phyloP scores from a whole-genome alignment of 2,888 invertebrate species.

The Tiliacea citrago region DNA sequence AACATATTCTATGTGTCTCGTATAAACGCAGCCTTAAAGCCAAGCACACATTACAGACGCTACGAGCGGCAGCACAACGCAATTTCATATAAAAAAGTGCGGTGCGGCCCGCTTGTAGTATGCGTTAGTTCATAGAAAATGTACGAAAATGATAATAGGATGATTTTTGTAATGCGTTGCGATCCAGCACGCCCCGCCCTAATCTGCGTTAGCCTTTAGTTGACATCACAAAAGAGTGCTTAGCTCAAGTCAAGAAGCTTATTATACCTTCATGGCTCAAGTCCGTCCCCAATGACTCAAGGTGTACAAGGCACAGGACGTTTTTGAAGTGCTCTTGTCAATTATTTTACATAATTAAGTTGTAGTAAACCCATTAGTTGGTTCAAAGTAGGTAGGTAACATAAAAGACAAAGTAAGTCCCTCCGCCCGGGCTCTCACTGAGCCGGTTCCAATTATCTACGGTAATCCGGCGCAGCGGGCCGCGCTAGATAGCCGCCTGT shows the following conservation, averaged over 20 bases:
- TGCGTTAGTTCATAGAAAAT: not conserved
- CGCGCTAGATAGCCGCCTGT: constrained; percentile 77
- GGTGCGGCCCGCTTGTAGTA: not conserved
- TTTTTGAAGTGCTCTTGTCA: constrained; percentile 49
- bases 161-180: not conserved
- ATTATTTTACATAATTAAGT: constrained; percentile 58
- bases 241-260: constrained; percentile 7
- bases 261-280: too few relatives aligned
- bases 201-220: not conserved
- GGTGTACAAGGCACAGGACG: constrained; percentile 27
- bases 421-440: constrained; percentile 63
- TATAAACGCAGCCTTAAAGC: not conserved
- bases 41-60: not conserved
- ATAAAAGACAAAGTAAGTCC: constrained; percentile 66
- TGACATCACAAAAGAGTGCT: constrained; percentile 26
- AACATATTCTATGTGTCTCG: not conserved
- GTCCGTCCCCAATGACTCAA: constrained; percentile 35
- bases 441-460: constrained; percentile 79
- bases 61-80: not conserved
- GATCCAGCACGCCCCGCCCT: not conserved
- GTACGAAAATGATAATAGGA: not conserved
- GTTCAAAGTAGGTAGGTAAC: constrained; percentile 54
- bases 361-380: constrained; percentile 64
- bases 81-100: not conserved
- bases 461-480: constrained; percentile 79